A percentile compares a stretch with the other conserved stretches of the same genome.
Conservation (phyloP, 2,113 vertebrate genomes). For the Mormyrus lacerda region DNA sequence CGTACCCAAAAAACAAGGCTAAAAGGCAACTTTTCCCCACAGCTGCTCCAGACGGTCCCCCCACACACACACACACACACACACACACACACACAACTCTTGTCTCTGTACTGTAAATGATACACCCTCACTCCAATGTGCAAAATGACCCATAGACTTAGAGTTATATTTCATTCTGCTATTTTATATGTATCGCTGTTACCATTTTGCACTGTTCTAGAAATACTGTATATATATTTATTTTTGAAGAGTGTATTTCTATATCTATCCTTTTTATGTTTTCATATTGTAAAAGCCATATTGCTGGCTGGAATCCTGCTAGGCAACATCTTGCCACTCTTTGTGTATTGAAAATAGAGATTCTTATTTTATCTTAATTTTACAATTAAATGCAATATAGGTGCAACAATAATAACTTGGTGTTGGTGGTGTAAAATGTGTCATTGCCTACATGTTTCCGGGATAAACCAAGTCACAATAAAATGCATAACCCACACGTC, state of each 20-base stretch:
- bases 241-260: not conserved
- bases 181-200: not conserved
- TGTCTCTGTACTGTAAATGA: not conserved
- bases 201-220: not conserved
- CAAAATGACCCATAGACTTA: not conserved
- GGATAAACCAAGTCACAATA: not conserved
- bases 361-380: not conserved
- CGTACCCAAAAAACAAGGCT: not conserved
- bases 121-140: not conserved
- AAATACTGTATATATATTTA: not conserved
- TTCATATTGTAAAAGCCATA: not conserved
- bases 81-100: no score
- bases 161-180: not conserved
- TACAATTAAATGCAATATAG: not conserved
- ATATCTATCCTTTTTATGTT: not conserved
- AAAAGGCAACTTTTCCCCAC: not conserved
- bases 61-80: no score
- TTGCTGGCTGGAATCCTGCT: not conserved
- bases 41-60: not conserved
- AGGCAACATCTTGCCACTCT: not conserved
- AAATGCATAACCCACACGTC: not conserved
- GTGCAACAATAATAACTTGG: not conserved
- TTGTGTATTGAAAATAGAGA: not conserved
- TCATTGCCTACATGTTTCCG: not conserved
- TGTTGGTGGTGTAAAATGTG: not conserved